Evolutionary conservation across 2,797 vertebrate species (phyloP).

Genomic region (Scarus forsteni): DNA sequence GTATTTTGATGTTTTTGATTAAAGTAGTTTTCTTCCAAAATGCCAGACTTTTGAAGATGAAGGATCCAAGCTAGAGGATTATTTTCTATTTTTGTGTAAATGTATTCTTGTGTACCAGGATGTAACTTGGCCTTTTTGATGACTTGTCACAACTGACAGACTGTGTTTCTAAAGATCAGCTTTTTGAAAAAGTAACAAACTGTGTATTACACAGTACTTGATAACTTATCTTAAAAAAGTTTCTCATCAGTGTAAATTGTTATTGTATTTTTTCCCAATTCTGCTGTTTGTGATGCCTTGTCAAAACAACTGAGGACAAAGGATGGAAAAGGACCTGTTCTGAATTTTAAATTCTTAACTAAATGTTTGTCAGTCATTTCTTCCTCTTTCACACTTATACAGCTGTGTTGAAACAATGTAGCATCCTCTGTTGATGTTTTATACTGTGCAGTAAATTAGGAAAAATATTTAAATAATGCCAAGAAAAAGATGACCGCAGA

Average conservation of each 20-base stretch:
- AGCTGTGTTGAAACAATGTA: slow-evolving; percentile 68
- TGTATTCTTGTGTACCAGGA: slow-evolving; percentile 51
- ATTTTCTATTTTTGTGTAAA: slow-evolving; percentile 76
- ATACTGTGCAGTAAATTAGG: slow-evolving; percentile 63
- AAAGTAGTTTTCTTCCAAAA: slow-evolving; percentile 11
- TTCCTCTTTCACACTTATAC: slow-evolving; percentile 69
- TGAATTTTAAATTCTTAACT: slow-evolving; percentile 41
- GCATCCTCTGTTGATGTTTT: slow-evolving; percentile 60
- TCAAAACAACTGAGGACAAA: slow-evolving; percentile 52
- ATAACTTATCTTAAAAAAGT: slow-evolving; percentile 17
- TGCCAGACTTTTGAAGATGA: slow-evolving; percentile 24
- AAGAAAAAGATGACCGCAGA: slow-evolving; percentile 29
- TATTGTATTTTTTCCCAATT: slow-evolving; percentile 41
- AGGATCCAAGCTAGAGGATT: slow-evolving; percentile 53
- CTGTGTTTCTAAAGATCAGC: slow-evolving; percentile 33
- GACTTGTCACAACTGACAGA: slow-evolving; percentile 27
- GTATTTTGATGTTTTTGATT: slow-evolving; percentile 34
- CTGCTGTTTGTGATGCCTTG: slow-evolving; percentile 71
- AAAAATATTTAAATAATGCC: slow-evolving; percentile 23
- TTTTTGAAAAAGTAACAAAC: slow-evolving; percentile 22
- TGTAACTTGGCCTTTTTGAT: slow-evolving; percentile 31
- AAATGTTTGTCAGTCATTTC: slow-evolving; percentile 55
- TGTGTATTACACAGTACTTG: slow-evolving; percentile 59
- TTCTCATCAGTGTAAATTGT: slow-evolving; percentile 56
- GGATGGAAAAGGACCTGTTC: slow-evolving; percentile 47